Evolutionary conservation across 2,797 vertebrate species (phyloP).

Genomic region (Octomys mimax): DNA sequence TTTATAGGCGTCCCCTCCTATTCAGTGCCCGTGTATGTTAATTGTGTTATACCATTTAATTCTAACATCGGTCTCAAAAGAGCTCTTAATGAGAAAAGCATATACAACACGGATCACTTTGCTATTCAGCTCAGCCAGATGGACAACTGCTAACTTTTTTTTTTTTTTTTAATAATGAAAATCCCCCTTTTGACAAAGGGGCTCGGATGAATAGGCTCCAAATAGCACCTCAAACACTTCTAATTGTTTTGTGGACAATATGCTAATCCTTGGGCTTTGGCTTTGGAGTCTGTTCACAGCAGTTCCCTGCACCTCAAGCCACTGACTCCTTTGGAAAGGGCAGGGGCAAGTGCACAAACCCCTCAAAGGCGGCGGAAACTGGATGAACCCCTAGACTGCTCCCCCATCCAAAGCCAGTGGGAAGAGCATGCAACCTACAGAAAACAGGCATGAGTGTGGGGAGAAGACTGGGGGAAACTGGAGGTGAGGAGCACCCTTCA

Average conservation of each 20-base stretch:
- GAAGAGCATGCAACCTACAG: not conserved
- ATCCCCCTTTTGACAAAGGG: slow-evolving; percentile 83
- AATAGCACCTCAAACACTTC: slow-evolving; percentile 83
- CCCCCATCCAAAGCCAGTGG: not conserved
- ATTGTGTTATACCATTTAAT: slow-evolving; percentile 92
- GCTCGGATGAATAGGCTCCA: slow-evolving; percentile 83
- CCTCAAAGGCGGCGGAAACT: slow-evolving; percentile 50
- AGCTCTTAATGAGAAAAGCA: slow-evolving; percentile 91
- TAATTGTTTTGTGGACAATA: slow-evolving; percentile 86
- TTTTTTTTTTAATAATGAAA: slow-evolving; percentile 83
- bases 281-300: slow-evolving; percentile 73
- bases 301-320: slow-evolving; percentile 56
- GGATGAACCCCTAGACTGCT: not conserved
- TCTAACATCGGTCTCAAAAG: slow-evolving; percentile 90
- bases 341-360: slow-evolving; percentile 30
- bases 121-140: slow-evolving; percentile 90
- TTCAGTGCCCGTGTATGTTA: slow-evolving; percentile 90
- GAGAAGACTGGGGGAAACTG: not conserved
- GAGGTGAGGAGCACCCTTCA: not conserved
- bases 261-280: slow-evolving; percentile 75
- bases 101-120: slow-evolving; percentile 88
- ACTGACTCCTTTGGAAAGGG: slow-evolving; percentile 19
- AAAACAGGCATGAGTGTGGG: not conserved
- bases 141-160: slow-evolving; percentile 87
- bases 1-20: slow-evolving; percentile 88